Conservation (phyloP, 2,113 vertebrate genomes). For the Dasyornis broadbenti region DNA sequence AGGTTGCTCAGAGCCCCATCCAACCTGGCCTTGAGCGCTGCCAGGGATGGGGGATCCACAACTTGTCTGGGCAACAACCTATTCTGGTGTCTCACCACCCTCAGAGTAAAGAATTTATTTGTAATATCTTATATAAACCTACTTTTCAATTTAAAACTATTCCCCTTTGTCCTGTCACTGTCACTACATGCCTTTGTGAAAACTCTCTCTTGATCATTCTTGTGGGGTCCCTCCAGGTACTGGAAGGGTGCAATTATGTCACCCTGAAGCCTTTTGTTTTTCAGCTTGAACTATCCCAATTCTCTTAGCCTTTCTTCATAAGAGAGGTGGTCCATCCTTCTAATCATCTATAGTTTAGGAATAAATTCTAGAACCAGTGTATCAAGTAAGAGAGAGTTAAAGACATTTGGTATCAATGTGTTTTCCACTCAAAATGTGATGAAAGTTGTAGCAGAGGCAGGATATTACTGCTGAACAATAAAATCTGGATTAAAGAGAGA, state of each 20-base stretch:
- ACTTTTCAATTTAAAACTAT: not conserved
- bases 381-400: not conserved
- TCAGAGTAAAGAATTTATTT: not conserved
- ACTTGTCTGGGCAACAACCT: not conserved
- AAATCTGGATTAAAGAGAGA: not conserved
- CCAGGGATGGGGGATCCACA: not conserved
- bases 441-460: not conserved
- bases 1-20: not conserved
- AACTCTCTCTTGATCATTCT: not conserved
- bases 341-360: not conserved
- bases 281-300: not conserved
- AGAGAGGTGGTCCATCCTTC: not conserved
- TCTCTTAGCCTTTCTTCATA: not conserved
- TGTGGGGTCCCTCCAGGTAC: not conserved
- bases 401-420: not conserved
- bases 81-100: not conserved
- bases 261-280: not conserved
- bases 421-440: not conserved
- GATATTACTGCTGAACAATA: not conserved
- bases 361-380: not conserved
- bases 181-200: not conserved
- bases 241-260: not conserved
- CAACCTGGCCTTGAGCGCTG: not conserved
- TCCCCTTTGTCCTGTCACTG: not conserved
- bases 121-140: not conserved